Conservation (phyloP, 2,888 invertebrate genomes). For the Ichneumon xanthorius region DNA sequence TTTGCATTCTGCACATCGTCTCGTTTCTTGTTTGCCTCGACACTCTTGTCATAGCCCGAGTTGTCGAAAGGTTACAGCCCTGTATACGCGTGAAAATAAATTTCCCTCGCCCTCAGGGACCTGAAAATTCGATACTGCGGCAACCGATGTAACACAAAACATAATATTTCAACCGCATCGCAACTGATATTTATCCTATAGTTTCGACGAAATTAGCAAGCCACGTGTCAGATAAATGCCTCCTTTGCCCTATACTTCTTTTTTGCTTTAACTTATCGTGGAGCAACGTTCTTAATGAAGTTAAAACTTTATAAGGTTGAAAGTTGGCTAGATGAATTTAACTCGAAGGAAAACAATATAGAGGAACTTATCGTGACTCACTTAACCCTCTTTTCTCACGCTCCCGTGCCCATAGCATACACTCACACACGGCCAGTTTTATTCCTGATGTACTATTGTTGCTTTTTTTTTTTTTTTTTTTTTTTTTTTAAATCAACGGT, state of each 20-base stretch:
- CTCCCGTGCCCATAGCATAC: constrained; percentile 19
- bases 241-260: neutral
- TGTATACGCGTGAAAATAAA: constrained; percentile 51
- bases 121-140: constrained; percentile 31
- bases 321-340: neutral
- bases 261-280: neutral
- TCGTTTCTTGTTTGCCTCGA: constrained; percentile 5
- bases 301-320: constrained; percentile 54
- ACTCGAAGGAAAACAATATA: constrained; percentile 19
- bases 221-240: constrained; percentile 15
- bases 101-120: constrained; percentile 11
- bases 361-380: constrained; percentile 43
- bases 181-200: neutral
- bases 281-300: constrained; percentile 43
- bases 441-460: neutral
- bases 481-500: constrained; percentile 8
- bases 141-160: neutral
- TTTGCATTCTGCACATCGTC: constrained; percentile 39
- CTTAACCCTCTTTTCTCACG: constrained; percentile 63
- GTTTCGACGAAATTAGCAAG: neutral
- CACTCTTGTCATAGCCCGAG: constrained; percentile 4
- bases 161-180: neutral
- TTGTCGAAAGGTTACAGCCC: constrained; percentile 30
- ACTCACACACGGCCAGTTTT: neutral
- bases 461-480: neutral